Evolutionary conservation across 1,140 invertebrate genomes (phyloP).

Genomic region (Ceratina australensis): DNA sequence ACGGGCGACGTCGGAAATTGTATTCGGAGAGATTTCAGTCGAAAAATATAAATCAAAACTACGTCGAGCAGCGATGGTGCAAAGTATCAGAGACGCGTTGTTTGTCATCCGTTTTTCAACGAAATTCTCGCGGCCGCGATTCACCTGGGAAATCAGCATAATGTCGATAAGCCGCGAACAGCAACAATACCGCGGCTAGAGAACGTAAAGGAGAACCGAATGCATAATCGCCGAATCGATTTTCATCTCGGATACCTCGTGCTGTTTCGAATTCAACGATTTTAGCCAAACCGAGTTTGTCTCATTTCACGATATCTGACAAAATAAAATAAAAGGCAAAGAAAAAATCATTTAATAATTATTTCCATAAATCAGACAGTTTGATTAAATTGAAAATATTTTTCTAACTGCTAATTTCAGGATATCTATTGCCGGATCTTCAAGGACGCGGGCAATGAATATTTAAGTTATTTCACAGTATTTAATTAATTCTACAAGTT

Average conservation of each 20-base stretch:
- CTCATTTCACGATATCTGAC: too few relatives aligned
- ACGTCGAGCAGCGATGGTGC: background rate
- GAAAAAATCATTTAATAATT: too few relatives aligned
- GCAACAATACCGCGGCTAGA: background rate
- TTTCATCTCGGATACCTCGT: background rate
- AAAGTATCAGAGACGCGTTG: background rate
- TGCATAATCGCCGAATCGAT: slow-evolving; percentile 14
- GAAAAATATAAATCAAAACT: too few relatives aligned
- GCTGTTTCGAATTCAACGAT: background rate
- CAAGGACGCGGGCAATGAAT: too few relatives aligned
- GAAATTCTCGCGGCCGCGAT: background rate
- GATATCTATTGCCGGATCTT: too few relatives aligned
- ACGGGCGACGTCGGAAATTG: too few relatives aligned
- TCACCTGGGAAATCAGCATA: slow-evolving; percentile 40
- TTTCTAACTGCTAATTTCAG: too few relatives aligned
- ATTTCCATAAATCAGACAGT: too few relatives aligned
- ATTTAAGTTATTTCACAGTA: background rate
- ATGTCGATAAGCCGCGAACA: slow-evolving; percentile 17
- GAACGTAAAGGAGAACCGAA: slow-evolving; percentile 9
- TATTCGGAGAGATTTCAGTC: too few relatives aligned
- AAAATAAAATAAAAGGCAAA: too few relatives aligned
- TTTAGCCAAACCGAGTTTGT: background rate
- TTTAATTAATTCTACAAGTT: background rate
- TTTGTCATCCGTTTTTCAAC: background rate
- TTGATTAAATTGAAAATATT: too few relatives aligned